Evolutionary conservation across 2,797 vertebrate species (phyloP).

Genomic region (Lagocephalus sceleratus): DNA sequence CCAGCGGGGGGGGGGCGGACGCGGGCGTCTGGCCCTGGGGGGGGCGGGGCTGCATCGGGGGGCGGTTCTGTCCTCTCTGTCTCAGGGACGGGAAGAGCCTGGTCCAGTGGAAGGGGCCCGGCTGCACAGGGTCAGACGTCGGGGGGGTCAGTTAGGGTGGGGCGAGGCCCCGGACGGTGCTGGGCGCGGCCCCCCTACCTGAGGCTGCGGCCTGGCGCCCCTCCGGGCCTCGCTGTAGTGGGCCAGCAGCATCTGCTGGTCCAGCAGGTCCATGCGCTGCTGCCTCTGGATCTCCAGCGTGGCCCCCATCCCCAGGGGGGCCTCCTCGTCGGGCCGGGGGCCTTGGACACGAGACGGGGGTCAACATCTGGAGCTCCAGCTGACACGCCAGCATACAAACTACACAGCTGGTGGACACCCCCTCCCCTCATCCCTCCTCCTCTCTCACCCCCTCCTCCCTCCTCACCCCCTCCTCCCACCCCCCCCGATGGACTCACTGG

Average conservation of each 20-base stretch:
- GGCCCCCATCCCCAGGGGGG: slow-evolving; percentile 91
- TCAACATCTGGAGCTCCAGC: too few relatives aligned
- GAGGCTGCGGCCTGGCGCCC: slow-evolving; percentile 77
- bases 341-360: too few relatives aligned
- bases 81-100: slow-evolving; percentile 87
- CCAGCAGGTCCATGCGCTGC: slow-evolving; percentile 90
- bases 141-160: too few relatives aligned
- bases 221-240: slow-evolving; percentile 86
- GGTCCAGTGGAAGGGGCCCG: slow-evolving; percentile 89
- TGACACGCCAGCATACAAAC: too few relatives aligned
- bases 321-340: slow-evolving; percentile 81
- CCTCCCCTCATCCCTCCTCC: too few relatives aligned
- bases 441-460: too few relatives aligned
- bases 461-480: too few relatives aligned
- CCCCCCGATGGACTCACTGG: slow-evolving; percentile 64
- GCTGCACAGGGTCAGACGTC: too few relatives aligned
- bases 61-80: slow-evolving; percentile 78
- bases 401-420: too few relatives aligned
- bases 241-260: slow-evolving; percentile 90
- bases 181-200: slow-evolving; percentile 34
- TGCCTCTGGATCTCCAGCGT: slow-evolving; percentile 96
- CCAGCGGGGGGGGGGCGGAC: slow-evolving; percentile 59
- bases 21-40: slow-evolving; percentile 72
- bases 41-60: slow-evolving; percentile 72
- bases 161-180: not conserved